Evolutionary conservation across 1,140 invertebrate genomes (phyloP).

Genomic region (Elysia chlorotica): DNA sequence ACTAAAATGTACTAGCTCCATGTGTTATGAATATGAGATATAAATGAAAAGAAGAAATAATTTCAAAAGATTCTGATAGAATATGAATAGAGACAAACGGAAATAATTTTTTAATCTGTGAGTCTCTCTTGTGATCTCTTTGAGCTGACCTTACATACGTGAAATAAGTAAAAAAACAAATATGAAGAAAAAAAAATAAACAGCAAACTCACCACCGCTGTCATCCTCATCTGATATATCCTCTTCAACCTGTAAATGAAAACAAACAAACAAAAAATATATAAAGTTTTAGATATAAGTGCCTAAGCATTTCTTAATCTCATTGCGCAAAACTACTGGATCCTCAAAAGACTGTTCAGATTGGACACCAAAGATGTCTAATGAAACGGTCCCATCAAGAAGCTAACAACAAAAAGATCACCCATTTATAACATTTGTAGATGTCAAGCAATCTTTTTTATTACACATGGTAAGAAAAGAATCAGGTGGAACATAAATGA

Average conservation of each 20-base stretch:
- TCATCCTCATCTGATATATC: slow-evolving; percentile 20
- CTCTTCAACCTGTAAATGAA: slow-evolving; percentile 13
- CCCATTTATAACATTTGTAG: background rate
- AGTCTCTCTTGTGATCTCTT: too few species aligned
- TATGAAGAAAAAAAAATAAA: background rate
- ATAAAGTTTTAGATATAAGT: background rate
- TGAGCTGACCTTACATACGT: too few species aligned
- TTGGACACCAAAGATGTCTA: background rate
- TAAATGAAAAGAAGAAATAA: background rate
- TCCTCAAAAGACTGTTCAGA: background rate
- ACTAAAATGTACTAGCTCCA: too few species aligned
- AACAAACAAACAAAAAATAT: background rate
- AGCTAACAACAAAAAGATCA: background rate
- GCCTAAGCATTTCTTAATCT: too few species aligned
- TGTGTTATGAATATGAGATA: background rate
- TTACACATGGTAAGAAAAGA: too few species aligned
- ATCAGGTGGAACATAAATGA: too few species aligned
- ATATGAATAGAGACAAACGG: background rate
- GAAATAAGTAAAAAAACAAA: background rate
- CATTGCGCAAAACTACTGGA: too few species aligned
- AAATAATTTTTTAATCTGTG: too few species aligned
- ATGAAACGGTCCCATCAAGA: background rate
- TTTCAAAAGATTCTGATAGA: background rate
- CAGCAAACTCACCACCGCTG: slow-evolving; percentile 9
- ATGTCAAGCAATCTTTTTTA: too few species aligned